Conservation (phyloP, 2,113 vertebrate genomes). For the Ploceus nigricollis region DNA sequence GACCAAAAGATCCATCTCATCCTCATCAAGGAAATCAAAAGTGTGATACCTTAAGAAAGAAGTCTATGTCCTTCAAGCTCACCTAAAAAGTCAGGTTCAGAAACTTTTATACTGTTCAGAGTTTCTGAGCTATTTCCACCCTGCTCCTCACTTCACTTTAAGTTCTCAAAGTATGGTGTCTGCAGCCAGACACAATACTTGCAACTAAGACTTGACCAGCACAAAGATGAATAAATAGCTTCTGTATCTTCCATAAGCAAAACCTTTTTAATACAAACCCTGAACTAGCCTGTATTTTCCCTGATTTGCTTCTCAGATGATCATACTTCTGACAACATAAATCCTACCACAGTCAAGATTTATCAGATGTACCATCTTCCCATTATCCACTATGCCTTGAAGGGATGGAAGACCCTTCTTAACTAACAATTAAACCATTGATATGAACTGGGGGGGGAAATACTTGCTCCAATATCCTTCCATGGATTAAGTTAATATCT, state of each 20-base stretch:
- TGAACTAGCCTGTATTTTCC: background rate
- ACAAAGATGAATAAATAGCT: background rate
- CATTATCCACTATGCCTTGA: background rate
- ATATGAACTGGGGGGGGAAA: fast-evolving
- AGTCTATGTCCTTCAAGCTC: background rate
- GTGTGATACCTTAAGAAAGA: background rate
- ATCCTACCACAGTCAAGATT: background rate
- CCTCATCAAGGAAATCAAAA: background rate
- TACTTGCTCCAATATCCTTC: background rate
- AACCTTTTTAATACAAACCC: background rate
- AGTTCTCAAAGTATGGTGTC: background rate
- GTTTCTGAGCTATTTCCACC: background rate
- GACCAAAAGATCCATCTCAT: background rate
- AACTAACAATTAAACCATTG: background rate
- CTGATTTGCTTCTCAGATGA: background rate
- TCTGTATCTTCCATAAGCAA: background rate
- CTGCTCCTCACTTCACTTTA: fast-evolving
- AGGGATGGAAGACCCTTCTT: background rate
- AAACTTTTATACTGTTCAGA: background rate
- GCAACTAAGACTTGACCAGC: background rate
- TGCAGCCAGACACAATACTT: background rate
- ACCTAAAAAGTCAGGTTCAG: background rate
- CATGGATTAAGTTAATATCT: background rate
- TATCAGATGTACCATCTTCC: background rate
- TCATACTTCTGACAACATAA: background rate